phyloP scores from a whole-genome alignment of 2,888 invertebrate species.

The Smittia aterrima region DNA sequence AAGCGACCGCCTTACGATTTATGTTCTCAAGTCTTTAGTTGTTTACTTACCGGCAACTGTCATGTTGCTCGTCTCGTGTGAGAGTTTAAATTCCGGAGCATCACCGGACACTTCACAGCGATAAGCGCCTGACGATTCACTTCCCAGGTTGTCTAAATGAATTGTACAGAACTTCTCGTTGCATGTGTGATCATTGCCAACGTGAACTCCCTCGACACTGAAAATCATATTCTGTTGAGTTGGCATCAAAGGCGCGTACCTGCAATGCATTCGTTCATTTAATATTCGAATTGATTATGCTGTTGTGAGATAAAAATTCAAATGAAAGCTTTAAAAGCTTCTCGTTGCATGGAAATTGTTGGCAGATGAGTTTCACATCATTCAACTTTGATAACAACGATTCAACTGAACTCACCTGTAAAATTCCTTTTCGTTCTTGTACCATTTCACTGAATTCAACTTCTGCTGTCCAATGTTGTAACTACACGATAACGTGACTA shows the following conservation, averaged over 20 bases:
- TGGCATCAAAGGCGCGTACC: conserved; percentile 53
- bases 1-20: too few species aligned
- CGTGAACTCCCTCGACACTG: conserved; percentile 51
- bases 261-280: conserved; percentile 2
- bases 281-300: conserved; percentile 7
- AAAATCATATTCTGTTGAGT: conserved; percentile 50
- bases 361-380: neutral
- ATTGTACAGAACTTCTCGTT: conserved; percentile 52
- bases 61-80: conserved; percentile 59
- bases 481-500: conserved; percentile 53
- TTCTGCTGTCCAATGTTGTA: conserved; percentile 54
- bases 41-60: conserved; percentile 59
- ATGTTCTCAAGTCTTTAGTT: too few species aligned
- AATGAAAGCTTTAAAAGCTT: neutral
- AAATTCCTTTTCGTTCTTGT: conserved; percentile 54
- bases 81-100: conserved; percentile 60
- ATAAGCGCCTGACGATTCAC: conserved; percentile 57
- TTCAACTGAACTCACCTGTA: conserved; percentile 51
- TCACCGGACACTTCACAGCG: conserved; percentile 64
- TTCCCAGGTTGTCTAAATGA: conserved; percentile 50
- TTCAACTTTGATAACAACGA: conserved; percentile 41
- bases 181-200: conserved; percentile 50
- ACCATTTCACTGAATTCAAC: conserved; percentile 55
- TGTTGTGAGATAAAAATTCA: neutral
- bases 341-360: too few species aligned